Evolutionary conservation across 2,113 vertebrate genomes (phyloP).

Genomic region (Oncorhynchus keta): DNA sequence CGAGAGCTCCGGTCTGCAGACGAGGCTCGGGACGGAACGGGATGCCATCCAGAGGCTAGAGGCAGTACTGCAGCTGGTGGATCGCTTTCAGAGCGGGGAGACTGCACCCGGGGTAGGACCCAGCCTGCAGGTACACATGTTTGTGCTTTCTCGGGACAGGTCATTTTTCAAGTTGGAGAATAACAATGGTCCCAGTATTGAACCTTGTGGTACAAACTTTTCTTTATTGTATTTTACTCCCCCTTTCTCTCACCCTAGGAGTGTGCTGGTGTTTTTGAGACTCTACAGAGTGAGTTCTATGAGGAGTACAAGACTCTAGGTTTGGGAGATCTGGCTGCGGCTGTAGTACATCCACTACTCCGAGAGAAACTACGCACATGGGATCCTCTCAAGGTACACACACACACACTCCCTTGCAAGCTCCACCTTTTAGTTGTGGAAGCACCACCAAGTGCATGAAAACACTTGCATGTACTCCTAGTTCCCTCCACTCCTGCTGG

Average conservation of each 20-base stretch:
- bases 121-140: slow-evolving; percentile 55
- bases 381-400: slow-evolving; percentile 88
- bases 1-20: slow-evolving; percentile 82
- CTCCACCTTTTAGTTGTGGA: neutral
- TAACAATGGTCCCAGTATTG: neutral
- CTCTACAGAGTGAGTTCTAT: slow-evolving; percentile 88
- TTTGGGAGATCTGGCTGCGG: slow-evolving; percentile 86
- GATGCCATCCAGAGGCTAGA: slow-evolving; percentile 83
- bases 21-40: slow-evolving; percentile 79
- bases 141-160: neutral
- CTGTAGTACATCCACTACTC: slow-evolving; percentile 90
- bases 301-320: slow-evolving; percentile 93
- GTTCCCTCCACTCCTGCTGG: neutral
- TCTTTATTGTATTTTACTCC: neutral
- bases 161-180: no score
- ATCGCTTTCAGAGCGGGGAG: slow-evolving; percentile 82
- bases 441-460: neutral
- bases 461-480: neutral
- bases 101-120: slow-evolving; percentile 64
- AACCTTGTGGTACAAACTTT: neutral
- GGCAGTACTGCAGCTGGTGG: slow-evolving; percentile 87
- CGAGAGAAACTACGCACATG: slow-evolving; percentile 88
- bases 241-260: slow-evolving; percentile 64
- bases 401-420: neutral
- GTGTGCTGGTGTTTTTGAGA: slow-evolving; percentile 87